Conservation (phyloP, 2,797 vertebrate genomes). For the Dicrostonyx torquatus region DNA sequence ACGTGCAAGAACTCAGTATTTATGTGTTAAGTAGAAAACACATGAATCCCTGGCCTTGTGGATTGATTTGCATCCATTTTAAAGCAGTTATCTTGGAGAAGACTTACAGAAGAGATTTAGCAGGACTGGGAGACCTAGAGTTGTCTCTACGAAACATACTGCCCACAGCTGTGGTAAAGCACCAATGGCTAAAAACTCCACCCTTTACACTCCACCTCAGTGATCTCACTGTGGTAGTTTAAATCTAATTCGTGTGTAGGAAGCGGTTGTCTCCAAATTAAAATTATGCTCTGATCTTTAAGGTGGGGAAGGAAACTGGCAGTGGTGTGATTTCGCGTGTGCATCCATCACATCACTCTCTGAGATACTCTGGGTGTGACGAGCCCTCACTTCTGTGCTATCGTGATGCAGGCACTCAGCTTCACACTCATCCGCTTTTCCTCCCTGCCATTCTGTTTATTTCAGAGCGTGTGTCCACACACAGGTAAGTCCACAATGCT, state of each 20-base stretch:
- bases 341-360: slow-evolving; percentile 29
- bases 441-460: not conserved
- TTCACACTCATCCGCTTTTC: not conserved
- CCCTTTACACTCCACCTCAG: slow-evolving; percentile 81
- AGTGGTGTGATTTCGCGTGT: slow-evolving; percentile 17
- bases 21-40: slow-evolving; percentile 66
- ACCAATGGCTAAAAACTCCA: slow-evolving; percentile 80
- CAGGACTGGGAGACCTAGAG: slow-evolving; percentile 62
- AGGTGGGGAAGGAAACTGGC: not conserved
- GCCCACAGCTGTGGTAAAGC: slow-evolving; percentile 83
- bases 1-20: slow-evolving; percentile 31
- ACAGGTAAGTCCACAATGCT: not conserved
- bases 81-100: slow-evolving; percentile 73
- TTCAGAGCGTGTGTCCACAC: not conserved
- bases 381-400: not conserved
- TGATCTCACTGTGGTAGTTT: slow-evolving; percentile 84
- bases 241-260: slow-evolving; percentile 81
- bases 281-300: slow-evolving; percentile 71
- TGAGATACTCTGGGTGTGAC: slow-evolving; percentile 16
- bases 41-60: slow-evolving; percentile 65
- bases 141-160: slow-evolving; percentile 80
- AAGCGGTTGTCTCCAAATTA: slow-evolving; percentile 64
- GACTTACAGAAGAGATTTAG: slow-evolving; percentile 75
- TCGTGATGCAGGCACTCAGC: not conserved
- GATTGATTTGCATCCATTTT: slow-evolving; percentile 73